These are phyloP conservation scores for Oophaga pumilio DNA, from an alignment of 2,113 vertebrate genomes.

Conservation along the genomic window DNA sequence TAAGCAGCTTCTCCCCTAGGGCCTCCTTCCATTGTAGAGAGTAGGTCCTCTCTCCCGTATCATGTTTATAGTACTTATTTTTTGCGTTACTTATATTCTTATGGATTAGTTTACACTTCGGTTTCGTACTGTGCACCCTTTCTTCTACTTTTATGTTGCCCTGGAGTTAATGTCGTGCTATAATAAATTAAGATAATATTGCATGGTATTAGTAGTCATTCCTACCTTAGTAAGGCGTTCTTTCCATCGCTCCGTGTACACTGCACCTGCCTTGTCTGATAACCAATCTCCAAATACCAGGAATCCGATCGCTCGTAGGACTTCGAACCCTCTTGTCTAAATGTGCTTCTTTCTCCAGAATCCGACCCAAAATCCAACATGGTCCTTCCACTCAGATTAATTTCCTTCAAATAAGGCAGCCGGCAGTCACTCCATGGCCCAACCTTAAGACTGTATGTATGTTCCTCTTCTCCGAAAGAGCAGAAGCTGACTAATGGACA, in stretches of 20 bases:
- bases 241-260: slow-evolving; percentile 87
- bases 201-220: neutral
- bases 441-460: slow-evolving; percentile 87
- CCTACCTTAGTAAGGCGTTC: slow-evolving; percentile 85
- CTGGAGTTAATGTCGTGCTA: too few relatives aligned
- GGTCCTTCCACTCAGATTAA: slow-evolving; percentile 70
- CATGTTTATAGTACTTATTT: too few relatives aligned
- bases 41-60: too few relatives aligned
- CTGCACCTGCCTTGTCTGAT: slow-evolving; percentile 84
- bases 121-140: too few relatives aligned
- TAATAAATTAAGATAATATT: neutral
- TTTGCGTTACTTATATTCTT: too few relatives aligned
- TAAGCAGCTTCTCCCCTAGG: too few relatives aligned
- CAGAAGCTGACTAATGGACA: slow-evolving; percentile 73
- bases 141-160: too few relatives aligned
- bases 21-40: too few relatives aligned
- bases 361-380: slow-evolving; percentile 74
- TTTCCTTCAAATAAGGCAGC: slow-evolving; percentile 75
- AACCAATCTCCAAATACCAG: slow-evolving; percentile 83
- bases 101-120: too few relatives aligned
- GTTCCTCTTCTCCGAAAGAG: slow-evolving; percentile 75
- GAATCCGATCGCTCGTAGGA: slow-evolving; percentile 45
- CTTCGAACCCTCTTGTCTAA: slow-evolving; percentile 66
- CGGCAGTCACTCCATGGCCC: slow-evolving; percentile 86
- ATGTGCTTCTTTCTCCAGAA: slow-evolving; percentile 72